Conservation (phyloP, 2,888 invertebrate species). For the Perizoma affinitatum region DNA sequence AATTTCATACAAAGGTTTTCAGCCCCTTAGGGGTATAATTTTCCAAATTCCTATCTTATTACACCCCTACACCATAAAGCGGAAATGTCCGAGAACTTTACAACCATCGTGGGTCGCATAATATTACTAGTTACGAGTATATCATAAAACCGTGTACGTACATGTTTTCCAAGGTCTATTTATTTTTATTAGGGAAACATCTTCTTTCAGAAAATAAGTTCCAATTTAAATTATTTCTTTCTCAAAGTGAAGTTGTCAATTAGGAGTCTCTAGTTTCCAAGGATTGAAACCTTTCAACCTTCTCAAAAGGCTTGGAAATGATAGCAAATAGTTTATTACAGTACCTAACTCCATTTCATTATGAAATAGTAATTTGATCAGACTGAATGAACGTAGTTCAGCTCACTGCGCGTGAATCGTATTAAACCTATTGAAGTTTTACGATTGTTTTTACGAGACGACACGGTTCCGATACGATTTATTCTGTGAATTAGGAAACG, state of each 20-base stretch:
- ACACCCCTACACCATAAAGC: too few species aligned
- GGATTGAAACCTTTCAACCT: conserved; percentile 1
- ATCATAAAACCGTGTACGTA: too few species aligned
- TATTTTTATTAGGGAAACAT: conserved; percentile 4
- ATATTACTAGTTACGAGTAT: too few species aligned
- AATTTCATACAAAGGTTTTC: too few species aligned
- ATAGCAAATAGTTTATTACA: conserved; percentile 12
- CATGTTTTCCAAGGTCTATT: conserved; percentile 1
- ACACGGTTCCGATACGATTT: conserved; percentile 6
- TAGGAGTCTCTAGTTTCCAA: neutral
- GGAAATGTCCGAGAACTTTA: conserved; percentile 6
- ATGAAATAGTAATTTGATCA: conserved; percentile 19
- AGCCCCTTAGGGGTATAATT: too few species aligned
- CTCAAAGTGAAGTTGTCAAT: conserved; percentile 8
- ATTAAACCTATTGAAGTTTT: conserved; percentile 18
- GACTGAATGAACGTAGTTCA: conserved; percentile 15
- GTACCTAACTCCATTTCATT: conserved; percentile 5
- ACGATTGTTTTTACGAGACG: conserved; percentile 4
- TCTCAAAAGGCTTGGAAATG: conserved; percentile 5
- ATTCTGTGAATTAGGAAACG: too few species aligned
- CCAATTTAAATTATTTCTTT: neutral
- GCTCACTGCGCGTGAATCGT: conserved; percentile 15
- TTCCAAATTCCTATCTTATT: too few species aligned
- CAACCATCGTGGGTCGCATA: conserved; percentile 1
- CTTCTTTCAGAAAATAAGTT: neutral